A percentile compares a stretch with the other conserved stretches of the same genome.
These are phyloP conservation scores for Drosophila picticornis DNA, from an alignment of 2,888 invertebrate genomes.

Conservation along the genomic window DNA sequence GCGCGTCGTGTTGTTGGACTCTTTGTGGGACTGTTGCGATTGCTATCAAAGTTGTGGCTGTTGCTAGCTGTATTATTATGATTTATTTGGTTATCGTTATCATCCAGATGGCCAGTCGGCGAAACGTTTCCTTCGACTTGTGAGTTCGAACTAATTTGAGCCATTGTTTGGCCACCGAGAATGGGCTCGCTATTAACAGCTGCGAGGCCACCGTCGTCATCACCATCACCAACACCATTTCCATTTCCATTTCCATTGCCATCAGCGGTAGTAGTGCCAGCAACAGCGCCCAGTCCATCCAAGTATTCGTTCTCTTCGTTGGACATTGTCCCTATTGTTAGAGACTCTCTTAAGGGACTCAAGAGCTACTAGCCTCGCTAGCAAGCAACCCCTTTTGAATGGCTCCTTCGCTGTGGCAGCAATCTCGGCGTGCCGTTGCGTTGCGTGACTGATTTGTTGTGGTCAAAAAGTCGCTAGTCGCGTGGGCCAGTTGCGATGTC, in stretches of 20 bases:
- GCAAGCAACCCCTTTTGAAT: constrained; percentile 19
- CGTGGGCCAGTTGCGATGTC: constrained; percentile 39
- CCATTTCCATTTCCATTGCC: constrained; percentile 16
- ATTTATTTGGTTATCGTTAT: constrained; percentile 74
- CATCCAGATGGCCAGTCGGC: constrained; percentile 71
- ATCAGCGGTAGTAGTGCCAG: constrained; percentile 23
- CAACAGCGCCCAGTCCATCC: constrained; percentile 54
- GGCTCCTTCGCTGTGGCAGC: constrained; percentile 12
- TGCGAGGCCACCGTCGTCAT: constrained; percentile 57
- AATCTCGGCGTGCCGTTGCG: constrained; percentile 46
- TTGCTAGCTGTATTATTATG: constrained; percentile 50
- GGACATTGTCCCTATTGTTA: constrained; percentile 54
- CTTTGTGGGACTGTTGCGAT: constrained; percentile 76
- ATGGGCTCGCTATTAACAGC: constrained; percentile 75
- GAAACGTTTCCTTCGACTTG: constrained; percentile 83
- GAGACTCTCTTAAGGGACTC: constrained; percentile 52
- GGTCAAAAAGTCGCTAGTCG: constrained; percentile 65
- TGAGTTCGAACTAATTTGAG: constrained; percentile 84
- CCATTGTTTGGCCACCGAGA: constrained; percentile 81
- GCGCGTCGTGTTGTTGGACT: constrained; percentile 56
- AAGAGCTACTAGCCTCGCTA: neutral
- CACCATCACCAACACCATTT: constrained; percentile 34
- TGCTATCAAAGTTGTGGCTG: constrained; percentile 33
- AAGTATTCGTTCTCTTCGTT: constrained; percentile 74
- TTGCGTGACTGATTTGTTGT: constrained; percentile 75